A percentile compares a stretch with the other conserved stretches of the same genome.
These are phyloP conservation scores for Podarcis siculus DNA, from an alignment of 2,797 vertebrate genomes.

Conservation along the genomic window DNA sequence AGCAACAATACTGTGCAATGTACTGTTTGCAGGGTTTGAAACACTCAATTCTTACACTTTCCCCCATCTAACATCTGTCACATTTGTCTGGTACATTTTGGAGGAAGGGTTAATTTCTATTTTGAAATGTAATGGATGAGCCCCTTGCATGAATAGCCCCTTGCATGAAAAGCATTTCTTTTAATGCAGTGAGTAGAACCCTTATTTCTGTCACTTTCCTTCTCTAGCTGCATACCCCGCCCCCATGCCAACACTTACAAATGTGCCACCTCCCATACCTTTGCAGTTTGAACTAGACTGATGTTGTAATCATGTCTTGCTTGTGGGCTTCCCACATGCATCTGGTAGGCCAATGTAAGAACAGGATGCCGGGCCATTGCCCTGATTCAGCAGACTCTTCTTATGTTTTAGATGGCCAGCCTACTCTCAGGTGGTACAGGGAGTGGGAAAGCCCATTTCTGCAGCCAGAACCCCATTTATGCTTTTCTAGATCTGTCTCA, in stretches of 20 bases:
- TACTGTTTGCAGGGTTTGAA: not conserved
- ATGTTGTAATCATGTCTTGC: too few species aligned
- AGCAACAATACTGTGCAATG: not conserved
- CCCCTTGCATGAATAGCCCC: too few species aligned
- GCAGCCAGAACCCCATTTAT: not conserved
- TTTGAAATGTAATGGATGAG: not conserved
- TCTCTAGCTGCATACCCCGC: not conserved
- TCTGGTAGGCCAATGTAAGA: too few species aligned
- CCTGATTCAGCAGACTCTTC: too few species aligned
- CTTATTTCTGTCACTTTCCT: not conserved
- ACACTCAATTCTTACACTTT: not conserved
- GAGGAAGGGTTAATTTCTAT: not conserved
- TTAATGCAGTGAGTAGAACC: not conserved
- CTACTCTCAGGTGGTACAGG: not conserved
- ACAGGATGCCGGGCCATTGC: too few species aligned
- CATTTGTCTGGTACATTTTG: not conserved
- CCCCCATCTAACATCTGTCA: not conserved
- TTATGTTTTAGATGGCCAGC: too few species aligned
- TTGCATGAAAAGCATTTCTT: not conserved
- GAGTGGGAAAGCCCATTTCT: not conserved
- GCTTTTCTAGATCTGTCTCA: not conserved
- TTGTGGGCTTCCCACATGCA: too few species aligned
- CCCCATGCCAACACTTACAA: not conserved
- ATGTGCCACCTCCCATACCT: too few species aligned
- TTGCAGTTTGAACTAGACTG: too few species aligned